phyloP scores from a whole-genome alignment of 64 coral and sea anemone genomes.

The Dendrophyllia cribrosa region DNA sequence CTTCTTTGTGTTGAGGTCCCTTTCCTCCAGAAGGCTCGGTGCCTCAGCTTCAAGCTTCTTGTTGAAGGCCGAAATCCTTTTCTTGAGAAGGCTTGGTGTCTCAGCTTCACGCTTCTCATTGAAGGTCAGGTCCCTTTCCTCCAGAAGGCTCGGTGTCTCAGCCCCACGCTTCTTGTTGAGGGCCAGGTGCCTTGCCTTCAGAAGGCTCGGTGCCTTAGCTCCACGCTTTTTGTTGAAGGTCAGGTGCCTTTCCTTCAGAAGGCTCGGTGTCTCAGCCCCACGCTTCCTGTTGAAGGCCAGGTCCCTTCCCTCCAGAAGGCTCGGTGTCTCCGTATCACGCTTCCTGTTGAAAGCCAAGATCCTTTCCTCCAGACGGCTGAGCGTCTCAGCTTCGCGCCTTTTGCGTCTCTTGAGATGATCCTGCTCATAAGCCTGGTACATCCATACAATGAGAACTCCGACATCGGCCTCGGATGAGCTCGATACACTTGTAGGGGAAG shows the following conservation, averaged over 20 bases:
- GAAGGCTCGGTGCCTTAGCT: background rate
- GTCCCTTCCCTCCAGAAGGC: too few relatives aligned
- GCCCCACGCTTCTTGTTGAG: too few relatives aligned
- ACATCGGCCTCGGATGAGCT: background rate
- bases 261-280: background rate
- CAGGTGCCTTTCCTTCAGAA: background rate
- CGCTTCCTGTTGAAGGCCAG: background rate
- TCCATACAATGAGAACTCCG: background rate
- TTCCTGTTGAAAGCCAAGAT: too few relatives aligned
- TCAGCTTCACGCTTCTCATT: too few relatives aligned
- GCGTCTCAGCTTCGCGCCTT: background rate
- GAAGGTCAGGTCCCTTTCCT: too few relatives aligned
- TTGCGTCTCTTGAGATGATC: conserved; percentile 17
- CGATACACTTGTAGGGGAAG: background rate
- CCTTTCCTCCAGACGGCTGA: too few relatives aligned
- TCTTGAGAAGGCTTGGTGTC: background rate
- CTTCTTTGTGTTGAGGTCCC: too few relatives aligned
- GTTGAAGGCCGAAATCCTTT: too few relatives aligned
- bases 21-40: too few relatives aligned
- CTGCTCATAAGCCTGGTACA: background rate
- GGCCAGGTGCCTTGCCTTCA: background rate
- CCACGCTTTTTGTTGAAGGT: background rate
- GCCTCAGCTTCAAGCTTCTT: too few relatives aligned
- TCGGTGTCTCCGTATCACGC: too few relatives aligned
- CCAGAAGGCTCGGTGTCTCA: too few relatives aligned